phyloP scores from a whole-genome alignment of 2,113 vertebrate genomes.

The Chamaea fasciata region DNA sequence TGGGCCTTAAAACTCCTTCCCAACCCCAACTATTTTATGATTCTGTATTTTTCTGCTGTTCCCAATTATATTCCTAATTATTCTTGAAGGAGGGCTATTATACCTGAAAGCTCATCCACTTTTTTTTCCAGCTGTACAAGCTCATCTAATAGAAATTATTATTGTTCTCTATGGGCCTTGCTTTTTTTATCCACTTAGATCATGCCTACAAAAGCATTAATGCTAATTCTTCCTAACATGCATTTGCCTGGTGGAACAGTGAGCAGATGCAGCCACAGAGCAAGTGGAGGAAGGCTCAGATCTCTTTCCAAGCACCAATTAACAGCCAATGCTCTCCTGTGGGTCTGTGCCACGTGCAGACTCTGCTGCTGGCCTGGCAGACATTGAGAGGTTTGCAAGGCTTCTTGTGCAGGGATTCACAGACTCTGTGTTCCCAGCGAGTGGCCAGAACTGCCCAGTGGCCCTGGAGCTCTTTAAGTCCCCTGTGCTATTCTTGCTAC shows the following conservation, averaged over 20 bases:
- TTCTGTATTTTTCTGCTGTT: background rate
- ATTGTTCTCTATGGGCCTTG: background rate
- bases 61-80: background rate
- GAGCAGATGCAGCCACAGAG: background rate
- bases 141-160: background rate
- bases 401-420: background rate
- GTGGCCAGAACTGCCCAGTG: too few species aligned
- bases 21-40: background rate
- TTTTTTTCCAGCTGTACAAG: background rate
- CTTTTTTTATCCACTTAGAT: background rate
- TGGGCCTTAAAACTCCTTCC: background rate
- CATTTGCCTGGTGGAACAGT: background rate
- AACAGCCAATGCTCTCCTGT: background rate
- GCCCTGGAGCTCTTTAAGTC: background rate
- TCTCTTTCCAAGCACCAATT: background rate
- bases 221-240: background rate
- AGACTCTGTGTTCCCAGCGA: background rate
- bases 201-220: background rate
- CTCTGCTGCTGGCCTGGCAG: background rate
- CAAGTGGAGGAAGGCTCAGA: background rate
- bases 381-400: background rate
- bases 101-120: background rate
- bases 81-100: background rate
- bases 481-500: background rate
- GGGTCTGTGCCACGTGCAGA: background rate